Conservation (phyloP, 2,888 invertebrate species). For the Melanostoma scalare region DNA sequence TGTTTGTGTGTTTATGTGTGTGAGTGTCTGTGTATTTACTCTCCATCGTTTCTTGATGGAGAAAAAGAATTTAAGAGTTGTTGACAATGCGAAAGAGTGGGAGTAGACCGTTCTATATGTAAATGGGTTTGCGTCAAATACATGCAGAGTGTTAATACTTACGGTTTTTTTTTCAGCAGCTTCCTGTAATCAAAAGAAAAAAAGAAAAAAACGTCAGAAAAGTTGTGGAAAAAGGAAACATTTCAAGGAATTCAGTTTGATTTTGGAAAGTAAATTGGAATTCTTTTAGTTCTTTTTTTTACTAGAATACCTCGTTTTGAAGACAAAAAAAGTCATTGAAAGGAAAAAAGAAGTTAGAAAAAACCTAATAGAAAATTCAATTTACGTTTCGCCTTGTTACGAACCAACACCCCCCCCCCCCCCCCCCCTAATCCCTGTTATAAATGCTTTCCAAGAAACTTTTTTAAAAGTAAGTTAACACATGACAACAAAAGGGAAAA, state of each 20-base stretch:
- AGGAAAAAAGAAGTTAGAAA: slow-evolving; percentile 31
- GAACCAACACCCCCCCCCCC: background rate
- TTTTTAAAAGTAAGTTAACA: slow-evolving; percentile 65
- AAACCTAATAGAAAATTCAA: slow-evolving; percentile 65
- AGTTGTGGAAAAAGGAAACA: too few species aligned
- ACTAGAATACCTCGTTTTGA: background rate
- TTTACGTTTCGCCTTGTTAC: slow-evolving; percentile 67
- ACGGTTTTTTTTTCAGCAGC: too few species aligned
- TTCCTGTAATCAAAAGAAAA: background rate
- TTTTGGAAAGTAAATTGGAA: slow-evolving; percentile 3
- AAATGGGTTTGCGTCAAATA: slow-evolving; percentile 38
- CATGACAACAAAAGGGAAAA: slow-evolving; percentile 56
- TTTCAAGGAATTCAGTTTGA: too few species aligned
- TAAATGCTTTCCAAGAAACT: slow-evolving; percentile 52
- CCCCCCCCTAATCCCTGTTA: slow-evolving; percentile 6
- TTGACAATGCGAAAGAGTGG: slow-evolving; percentile 9
- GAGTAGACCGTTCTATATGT: slow-evolving; percentile 64
- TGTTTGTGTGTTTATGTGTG: slow-evolving; percentile 5
- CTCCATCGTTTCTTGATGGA: slow-evolving; percentile 54
- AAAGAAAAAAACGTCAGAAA: background rate
- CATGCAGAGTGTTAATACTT: background rate
- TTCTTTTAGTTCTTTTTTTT: slow-evolving; percentile 40
- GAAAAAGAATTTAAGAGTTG: slow-evolving; percentile 38
- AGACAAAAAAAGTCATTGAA: slow-evolving; percentile 12
- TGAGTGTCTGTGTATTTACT: background rate